Percentiles rank a stretch among this genome's conserved stretches.
Evolutionary conservation across 2,888 invertebrate species (phyloP).

Genomic region (Drosophila histrio): DNA sequence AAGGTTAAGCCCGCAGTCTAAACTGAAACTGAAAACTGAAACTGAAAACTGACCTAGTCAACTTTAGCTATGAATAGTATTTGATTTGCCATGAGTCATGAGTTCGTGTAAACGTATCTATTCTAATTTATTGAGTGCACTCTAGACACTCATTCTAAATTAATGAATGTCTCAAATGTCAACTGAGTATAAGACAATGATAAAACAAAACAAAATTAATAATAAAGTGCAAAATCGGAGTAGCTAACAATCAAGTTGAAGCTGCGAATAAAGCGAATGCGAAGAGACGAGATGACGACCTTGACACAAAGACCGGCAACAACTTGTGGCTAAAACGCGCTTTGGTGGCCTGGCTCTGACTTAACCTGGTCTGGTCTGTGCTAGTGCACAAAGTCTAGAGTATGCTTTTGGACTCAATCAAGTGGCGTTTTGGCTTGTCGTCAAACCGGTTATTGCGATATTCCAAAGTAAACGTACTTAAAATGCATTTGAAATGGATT

Average conservation of each 20-base stretch:
- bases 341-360: slow-evolving; percentile 34
- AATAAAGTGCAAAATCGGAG: slow-evolving; percentile 3
- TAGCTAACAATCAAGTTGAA: background rate
- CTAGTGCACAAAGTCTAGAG: slow-evolving; percentile 39
- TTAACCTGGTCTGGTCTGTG: too few relatives aligned
- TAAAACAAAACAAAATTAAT: slow-evolving; percentile 4
- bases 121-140: slow-evolving; percentile 14
- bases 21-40: too few relatives aligned
- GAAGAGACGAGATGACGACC: slow-evolving; percentile 55
- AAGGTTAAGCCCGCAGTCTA: background rate
- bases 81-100: background rate
- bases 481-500: slow-evolving; percentile 2
- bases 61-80: background rate
- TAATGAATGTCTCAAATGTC: background rate
- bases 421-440: slow-evolving; percentile 22
- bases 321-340: slow-evolving; percentile 30
- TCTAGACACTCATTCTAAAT: slow-evolving; percentile 11
- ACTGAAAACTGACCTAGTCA: slow-evolving; percentile 42
- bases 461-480: slow-evolving; percentile 1
- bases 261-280: background rate
- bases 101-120: background rate
- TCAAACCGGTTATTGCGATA: slow-evolving; percentile 22
- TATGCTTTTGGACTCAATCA: slow-evolving; percentile 16
- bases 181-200: background rate
- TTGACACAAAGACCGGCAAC: slow-evolving; percentile 81